These are phyloP conservation scores for Fistularia tabacaria DNA, from an alignment of 2,797 vertebrate species.

Conservation along the genomic window DNA sequence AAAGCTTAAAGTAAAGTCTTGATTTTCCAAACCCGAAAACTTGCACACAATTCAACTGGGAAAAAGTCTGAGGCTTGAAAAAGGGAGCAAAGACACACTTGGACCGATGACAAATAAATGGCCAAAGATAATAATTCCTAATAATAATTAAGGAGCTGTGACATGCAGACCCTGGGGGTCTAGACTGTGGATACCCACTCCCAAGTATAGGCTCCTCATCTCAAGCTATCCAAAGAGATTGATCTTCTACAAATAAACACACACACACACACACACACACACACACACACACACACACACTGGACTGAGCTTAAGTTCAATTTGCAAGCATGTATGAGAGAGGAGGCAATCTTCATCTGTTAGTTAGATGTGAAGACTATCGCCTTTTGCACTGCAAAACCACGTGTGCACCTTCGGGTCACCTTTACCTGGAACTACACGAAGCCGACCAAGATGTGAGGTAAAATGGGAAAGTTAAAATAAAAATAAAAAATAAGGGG, in stretches of 20 bases:
- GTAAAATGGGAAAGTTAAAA: background rate
- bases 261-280: no score
- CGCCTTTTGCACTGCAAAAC: background rate
- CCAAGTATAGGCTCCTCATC: conserved; percentile 62
- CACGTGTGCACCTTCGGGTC: conserved; percentile 9
- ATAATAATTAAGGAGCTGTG: conserved; percentile 64
- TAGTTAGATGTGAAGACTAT: no score
- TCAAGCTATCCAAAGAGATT: conserved; percentile 22
- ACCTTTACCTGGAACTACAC: conserved; percentile 60
- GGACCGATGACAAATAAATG: no score
- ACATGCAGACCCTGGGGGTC: conserved; percentile 49
- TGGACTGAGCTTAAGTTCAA: background rate
- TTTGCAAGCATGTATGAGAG: background rate
- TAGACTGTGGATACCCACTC: conserved; percentile 24
- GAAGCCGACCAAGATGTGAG: conserved; percentile 37
- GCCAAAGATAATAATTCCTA: no score
- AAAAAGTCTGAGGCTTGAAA: no score
- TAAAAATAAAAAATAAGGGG: background rate
- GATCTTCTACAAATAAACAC: no score
- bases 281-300: no score
- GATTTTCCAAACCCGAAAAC: no score
- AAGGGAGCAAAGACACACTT: no score
- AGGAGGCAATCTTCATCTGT: no score
- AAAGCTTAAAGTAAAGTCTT: no score
- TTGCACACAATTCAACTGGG: no score